phyloP scores from a whole-genome alignment of 1,140 invertebrate species.

The Zaprionus kolodkinae region DNA sequence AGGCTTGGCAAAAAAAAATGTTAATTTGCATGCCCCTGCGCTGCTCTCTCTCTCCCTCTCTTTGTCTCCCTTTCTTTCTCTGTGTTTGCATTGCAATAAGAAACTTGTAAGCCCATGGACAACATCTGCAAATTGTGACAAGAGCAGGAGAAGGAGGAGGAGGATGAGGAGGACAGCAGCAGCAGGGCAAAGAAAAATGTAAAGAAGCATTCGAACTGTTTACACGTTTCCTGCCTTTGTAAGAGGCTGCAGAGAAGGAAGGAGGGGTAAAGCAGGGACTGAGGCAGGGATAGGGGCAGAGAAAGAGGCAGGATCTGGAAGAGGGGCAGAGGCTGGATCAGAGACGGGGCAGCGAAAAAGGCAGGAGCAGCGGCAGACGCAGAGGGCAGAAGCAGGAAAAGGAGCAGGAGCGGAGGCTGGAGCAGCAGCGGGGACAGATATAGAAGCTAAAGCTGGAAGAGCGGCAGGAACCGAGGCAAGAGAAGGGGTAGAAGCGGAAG shows the following conservation, averaged over 20 bases:
- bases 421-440: no score
- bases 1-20: constrained; percentile 25
- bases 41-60: not conserved
- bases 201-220: constrained; percentile 29
- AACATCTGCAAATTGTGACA: constrained; percentile 64
- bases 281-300: not conserved
- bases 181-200: constrained; percentile 33
- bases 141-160: not conserved
- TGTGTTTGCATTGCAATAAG: constrained; percentile 67
- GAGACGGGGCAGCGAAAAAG: no score
- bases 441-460: no score
- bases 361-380: no score
- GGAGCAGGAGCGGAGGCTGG: no score
- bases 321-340: not conserved
- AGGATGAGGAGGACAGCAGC: constrained; percentile 20
- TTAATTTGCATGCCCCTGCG: constrained; percentile 31
- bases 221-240: constrained; percentile 56
- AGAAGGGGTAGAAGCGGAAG: not conserved
- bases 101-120: constrained; percentile 72
- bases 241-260: not conserved
- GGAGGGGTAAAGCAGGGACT: not conserved
- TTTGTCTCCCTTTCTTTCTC: not conserved
- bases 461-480: no score
- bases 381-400: no score
- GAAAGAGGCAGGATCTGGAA: no score